phyloP scores from a whole-genome alignment of 2,113 vertebrate species.

The Gambusia affinis region DNA sequence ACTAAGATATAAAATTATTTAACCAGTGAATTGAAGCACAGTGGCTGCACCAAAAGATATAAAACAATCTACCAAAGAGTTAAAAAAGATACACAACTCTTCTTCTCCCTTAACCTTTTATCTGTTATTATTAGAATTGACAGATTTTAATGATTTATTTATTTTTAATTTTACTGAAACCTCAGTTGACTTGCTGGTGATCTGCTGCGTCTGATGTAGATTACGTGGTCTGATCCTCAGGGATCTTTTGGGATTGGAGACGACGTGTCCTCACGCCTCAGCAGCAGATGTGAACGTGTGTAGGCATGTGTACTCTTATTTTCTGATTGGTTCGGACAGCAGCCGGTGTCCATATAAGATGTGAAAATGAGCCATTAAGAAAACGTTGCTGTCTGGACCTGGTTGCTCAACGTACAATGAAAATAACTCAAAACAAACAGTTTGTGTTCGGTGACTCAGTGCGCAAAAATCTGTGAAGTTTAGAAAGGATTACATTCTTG shows the following conservation, averaged over 20 bases:
- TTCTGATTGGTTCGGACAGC: background rate
- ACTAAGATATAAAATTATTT: too few species aligned
- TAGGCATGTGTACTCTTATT: background rate
- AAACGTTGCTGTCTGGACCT: background rate
- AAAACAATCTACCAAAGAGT: background rate
- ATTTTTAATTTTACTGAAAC: background rate
- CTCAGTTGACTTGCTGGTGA: background rate
- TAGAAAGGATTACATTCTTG: background rate
- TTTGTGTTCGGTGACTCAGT: background rate
- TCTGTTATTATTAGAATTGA: too few species aligned
- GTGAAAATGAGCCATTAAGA: background rate
- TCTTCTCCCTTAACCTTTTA: background rate
- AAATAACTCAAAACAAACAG: background rate
- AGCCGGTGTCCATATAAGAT: background rate
- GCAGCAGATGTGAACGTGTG: background rate
- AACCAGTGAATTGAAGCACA: background rate
- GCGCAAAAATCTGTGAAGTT: background rate
- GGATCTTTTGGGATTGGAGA: too few species aligned
- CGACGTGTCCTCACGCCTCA: background rate
- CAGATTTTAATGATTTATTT: too few species aligned
- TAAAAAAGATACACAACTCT: background rate
- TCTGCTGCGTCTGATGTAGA: background rate
- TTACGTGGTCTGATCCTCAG: too few species aligned
- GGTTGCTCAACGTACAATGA: background rate
- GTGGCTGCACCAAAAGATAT: background rate